A percentile compares a stretch with the other conserved stretches of the same genome.
phyloP scores from a whole-genome alignment of 2,113 vertebrate species.

The Mirounga angustirostris region DNA sequence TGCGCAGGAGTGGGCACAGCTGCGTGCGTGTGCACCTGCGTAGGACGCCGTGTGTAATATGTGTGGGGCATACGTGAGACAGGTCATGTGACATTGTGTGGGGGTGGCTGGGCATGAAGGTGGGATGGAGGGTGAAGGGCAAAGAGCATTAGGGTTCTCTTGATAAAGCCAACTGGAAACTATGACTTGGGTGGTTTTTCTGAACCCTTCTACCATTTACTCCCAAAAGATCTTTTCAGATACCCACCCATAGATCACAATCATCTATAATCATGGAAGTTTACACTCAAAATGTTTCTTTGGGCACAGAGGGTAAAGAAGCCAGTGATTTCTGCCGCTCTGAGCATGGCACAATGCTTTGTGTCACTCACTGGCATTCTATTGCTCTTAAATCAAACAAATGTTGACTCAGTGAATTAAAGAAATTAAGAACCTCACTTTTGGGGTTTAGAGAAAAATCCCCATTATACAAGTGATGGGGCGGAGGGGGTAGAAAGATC shows the following conservation, averaged over 20 bases:
- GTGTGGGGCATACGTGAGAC: accelerated
- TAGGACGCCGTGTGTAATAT: accelerated
- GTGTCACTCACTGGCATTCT: background rate
- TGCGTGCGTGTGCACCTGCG: background rate
- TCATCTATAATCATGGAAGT: background rate
- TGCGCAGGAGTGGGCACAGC: background rate
- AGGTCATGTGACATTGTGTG: accelerated
- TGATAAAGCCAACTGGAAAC: background rate
- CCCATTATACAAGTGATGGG: background rate
- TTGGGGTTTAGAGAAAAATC: background rate
- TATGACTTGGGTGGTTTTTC: background rate
- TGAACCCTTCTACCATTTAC: background rate
- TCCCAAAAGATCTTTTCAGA: background rate
- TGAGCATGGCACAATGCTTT: background rate
- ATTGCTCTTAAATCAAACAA: background rate
- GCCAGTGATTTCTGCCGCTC: background rate
- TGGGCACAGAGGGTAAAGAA: background rate
- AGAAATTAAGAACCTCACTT: background rate
- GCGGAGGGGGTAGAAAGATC: background rate
- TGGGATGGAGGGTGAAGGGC: background rate
- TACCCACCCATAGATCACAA: background rate
- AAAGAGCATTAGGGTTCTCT: background rate
- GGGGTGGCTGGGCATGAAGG: too few relatives aligned
- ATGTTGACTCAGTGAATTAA: background rate
- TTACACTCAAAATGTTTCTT: background rate